Base-by-base conservation (phyloP, 2,888 invertebrate species). In the Laspeyria flexula region DNA sequence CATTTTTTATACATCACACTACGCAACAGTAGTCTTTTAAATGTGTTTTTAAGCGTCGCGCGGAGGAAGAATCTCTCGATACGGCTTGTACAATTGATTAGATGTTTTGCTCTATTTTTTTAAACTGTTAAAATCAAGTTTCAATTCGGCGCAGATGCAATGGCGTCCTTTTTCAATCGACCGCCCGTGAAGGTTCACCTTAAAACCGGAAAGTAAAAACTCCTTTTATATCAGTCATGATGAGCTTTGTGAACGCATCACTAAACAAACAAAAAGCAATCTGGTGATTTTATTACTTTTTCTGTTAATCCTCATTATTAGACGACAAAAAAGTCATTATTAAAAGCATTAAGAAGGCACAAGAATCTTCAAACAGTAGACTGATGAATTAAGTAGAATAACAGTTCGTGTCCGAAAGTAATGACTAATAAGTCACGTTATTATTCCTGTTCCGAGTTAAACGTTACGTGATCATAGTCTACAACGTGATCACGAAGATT, bases 131-230 rank as follows among this genome's bases (percentile, higher is more conserved):
- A 70, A 73, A 56, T 56, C 37, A 59, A 72, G 60, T 59, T n/a
- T 44, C 56, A 71, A 73, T 79, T 72, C 61, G 68, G 62, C 66
- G 58, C 60, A 62, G 60, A 72, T 68, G 55, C 65, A 68, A 65
- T 72, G 33, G 65, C 71, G 80, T 77, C 77, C 77, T 73, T 73
- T 71, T 72, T 68, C 56, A 51, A 55, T 56, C 61, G 50, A 58
- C 63, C 63, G 70, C 56, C 72, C 73, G 73, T 77, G 75, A 81
- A 81, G 75, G 72, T 71, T 75, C 52, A 41, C 51, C 63, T 69
- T 65, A 40, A 54, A 73, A 67, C 64, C 60, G 69, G 68, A 71
- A 75, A 73, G 68, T 62, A 52, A 59, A 64, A 68, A 57, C 55
- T 55, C 43, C 29, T 57, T 60, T 55, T 52, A 55, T 44, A 52